Evolutionary conservation across 2,888 invertebrate species (phyloP).

Genomic region (Caenorhabditis virilis): DNA sequence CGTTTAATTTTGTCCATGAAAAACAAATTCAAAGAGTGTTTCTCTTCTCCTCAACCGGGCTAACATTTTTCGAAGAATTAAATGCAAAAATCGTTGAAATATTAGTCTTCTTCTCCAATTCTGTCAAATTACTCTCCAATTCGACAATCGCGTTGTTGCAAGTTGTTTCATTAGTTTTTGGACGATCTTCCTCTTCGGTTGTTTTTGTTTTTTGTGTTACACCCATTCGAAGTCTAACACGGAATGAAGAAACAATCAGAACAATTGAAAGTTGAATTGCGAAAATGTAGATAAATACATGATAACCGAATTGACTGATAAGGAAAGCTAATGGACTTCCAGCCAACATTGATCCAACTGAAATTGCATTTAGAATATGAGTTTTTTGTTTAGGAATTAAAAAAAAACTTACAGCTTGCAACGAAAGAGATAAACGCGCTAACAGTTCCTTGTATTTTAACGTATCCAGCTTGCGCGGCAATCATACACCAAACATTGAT

Average conservation of each 20-base stretch:
- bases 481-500: conserved; percentile 51
- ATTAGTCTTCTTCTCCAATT: conserved; percentile 18
- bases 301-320: conserved; percentile 39
- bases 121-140: conserved; percentile 19
- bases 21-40: too few species aligned
- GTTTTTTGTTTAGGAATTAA: neutral
- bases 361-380: conserved; percentile 8
- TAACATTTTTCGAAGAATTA: conserved; percentile 25
- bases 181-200: too few species aligned
- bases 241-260: conserved; percentile 31
- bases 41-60: too few species aligned
- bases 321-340: conserved; percentile 46
- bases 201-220: too few species aligned
- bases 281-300: conserved; percentile 42
- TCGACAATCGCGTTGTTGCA: conserved; percentile 18
- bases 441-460: conserved; percentile 37
- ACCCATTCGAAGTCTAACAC: conserved; percentile 32
- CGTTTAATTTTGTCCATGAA: too few species aligned
- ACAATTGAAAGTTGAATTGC: conserved; percentile 31
- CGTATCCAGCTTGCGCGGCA: conserved; percentile 35
- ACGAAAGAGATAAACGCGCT: conserved; percentile 51
- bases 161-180: conserved; percentile 5
- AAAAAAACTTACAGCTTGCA: conserved; percentile 46
- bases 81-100: conserved; percentile 26
- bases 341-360: conserved; percentile 55